Evolutionary conservation across 1,140 invertebrate genomes (phyloP).

Genomic region (Lepidostoma basale): DNA sequence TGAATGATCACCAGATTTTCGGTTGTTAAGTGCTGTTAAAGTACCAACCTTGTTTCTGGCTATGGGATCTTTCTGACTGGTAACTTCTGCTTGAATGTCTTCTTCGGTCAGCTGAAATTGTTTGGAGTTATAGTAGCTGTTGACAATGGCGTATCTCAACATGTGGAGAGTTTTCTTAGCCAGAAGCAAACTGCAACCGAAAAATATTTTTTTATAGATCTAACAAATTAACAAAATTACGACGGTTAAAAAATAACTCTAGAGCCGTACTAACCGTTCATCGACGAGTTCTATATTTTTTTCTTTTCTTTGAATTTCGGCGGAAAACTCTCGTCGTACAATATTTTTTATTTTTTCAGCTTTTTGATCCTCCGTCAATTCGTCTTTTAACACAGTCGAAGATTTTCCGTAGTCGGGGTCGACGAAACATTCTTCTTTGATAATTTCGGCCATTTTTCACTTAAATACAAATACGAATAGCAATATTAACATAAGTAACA

Average conservation of each 20-base stretch:
- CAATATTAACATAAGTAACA: no score
- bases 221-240: constrained; percentile 22
- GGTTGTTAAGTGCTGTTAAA: no score
- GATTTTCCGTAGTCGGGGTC: constrained; percentile 26
- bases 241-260: not conserved
- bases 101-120: constrained; percentile 59
- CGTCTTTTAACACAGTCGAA: not conserved
- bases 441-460: not conserved
- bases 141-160: constrained; percentile 71
- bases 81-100: constrained; percentile 56
- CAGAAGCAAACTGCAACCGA: constrained; percentile 61
- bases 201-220: not conserved
- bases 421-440: not conserved
- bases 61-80: constrained; percentile 49
- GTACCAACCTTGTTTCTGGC: constrained; percentile 52
- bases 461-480: not conserved
- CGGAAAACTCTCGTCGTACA: constrained; percentile 54
- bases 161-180: constrained; percentile 71
- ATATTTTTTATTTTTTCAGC: constrained; percentile 34
- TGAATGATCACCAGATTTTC: no score
- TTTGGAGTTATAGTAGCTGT: constrained; percentile 71
- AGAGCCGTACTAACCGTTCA: constrained; percentile 50
- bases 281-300: constrained; percentile 54
- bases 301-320: constrained; percentile 53
- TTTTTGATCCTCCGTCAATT: constrained; percentile 3